Evolutionary conservation across 2,797 vertebrate genomes (phyloP).

Genomic region (Aphelocoma californica): DNA sequence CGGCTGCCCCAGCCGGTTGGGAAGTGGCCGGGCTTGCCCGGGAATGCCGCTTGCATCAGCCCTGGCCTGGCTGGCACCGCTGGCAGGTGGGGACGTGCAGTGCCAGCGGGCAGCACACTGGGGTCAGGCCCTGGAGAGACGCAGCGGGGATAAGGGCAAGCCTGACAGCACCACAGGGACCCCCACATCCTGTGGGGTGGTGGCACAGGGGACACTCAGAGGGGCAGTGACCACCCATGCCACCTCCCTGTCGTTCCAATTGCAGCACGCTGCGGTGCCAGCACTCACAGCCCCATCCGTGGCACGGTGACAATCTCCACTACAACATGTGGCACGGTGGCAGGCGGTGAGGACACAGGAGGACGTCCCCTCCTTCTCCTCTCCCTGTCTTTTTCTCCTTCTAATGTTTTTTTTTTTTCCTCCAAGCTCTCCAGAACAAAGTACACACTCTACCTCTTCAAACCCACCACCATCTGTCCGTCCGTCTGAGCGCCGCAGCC

Average conservation of each 20-base stretch:
- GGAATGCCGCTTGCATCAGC: conserved; percentile 50
- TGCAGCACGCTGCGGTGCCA: accelerated
- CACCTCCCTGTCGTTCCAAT: not conserved
- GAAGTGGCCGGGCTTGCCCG: conserved; percentile 16
- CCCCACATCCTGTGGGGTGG: accelerated
- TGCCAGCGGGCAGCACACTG: not conserved
- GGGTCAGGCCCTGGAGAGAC: not conserved
- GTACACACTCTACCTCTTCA: conserved; percentile 61
- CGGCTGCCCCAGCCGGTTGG: conserved; percentile 30
- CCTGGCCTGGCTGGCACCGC: not conserved
- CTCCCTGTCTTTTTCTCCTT: not conserved
- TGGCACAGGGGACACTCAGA: not conserved
- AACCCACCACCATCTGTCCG: conserved; percentile 83
- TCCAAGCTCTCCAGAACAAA: conserved; percentile 59
- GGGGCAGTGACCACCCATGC: too few species aligned
- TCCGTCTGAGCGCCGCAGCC: conserved; percentile 38
- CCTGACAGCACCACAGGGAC: not conserved
- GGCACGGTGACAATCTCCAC: not conserved
- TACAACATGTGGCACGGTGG: not conserved
- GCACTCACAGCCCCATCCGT: not conserved
- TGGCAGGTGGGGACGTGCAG: not conserved
- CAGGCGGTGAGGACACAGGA: not conserved
- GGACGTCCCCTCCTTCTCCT: not conserved
- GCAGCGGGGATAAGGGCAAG: not conserved
- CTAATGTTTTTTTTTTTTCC: conserved; percentile 38